Base-by-base conservation (phyloP, 2,888 invertebrate genomes). In the Ophion slaviceki region DNA sequence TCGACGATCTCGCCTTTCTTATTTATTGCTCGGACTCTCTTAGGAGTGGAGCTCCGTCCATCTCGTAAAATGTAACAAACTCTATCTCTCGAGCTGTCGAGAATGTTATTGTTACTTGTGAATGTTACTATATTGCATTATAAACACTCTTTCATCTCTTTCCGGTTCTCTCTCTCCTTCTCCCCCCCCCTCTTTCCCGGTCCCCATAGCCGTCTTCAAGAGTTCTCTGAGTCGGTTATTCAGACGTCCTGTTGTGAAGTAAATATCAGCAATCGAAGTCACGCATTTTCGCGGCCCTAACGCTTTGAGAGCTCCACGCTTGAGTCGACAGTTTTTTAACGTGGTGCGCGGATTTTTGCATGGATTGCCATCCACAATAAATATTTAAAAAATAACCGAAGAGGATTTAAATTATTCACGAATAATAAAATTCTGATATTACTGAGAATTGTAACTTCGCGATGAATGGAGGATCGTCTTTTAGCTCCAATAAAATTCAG, bases 101-200 rank as follows among this genome's bases (percentile, higher is more conserved):
- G 83, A 87, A 75, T 87, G 86, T 88, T 88, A 87, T 88, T 87
- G 82, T 86, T 85, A 75, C 76, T 62, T 85, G 75, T 80, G 71
- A 62, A 80, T 70, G 82, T 79, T 79, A 47, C 80, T 80, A 67
- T 80, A 86, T 88, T 82, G 79, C 84, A 76, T 71, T 77, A 24
- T 88, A 88, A 88, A 88, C 82, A 88, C 84, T 79, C 86, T 36
- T 53, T 17, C 32, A 70, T 71, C 80, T 64, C 47, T 47, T 53
- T 57, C 17, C 64, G 59, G 28, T n/a, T 76, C 53, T 53, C 53
- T 53, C 14, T 17, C 14, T 17, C 17, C 4, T 17, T 53, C 17
- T 17, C 36, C 40, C 14, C 36, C 70, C 0, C 24, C 80, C 28
- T 14, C 57, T 11, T 32, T 70, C 17, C 8, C 20, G 2, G n/a